Conservation (phyloP, 2,888 invertebrate genomes). For the Acanthopleura granulata region DNA sequence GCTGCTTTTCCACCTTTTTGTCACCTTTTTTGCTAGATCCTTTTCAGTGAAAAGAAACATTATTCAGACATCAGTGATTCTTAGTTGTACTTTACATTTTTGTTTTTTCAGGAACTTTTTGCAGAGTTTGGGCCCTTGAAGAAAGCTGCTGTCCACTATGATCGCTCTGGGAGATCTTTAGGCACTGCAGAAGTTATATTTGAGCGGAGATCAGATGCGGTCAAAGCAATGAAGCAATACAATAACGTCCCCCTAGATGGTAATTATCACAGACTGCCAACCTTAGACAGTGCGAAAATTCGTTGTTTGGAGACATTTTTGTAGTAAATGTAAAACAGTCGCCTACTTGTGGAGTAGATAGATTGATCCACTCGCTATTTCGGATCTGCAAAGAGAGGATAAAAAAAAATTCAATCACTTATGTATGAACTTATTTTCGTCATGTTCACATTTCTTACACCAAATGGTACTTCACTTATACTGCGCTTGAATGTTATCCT, state of each 20-base stretch:
- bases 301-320: no score
- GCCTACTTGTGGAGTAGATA: no score
- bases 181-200: conserved; percentile 98
- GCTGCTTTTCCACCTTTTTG: no score
- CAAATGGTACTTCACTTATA: no score
- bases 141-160: conserved; percentile 96
- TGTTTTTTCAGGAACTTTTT: conserved; percentile 82
- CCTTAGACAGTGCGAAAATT: no score
- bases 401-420: no score
- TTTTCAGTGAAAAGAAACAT: background rate
- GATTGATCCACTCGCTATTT: no score
- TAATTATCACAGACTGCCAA: conserved; percentile 41
- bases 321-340: no score
- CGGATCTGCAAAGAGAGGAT: no score
- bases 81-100: background rate
- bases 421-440: no score
- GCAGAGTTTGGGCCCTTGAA: conserved; percentile 96
- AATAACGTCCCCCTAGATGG: conserved; percentile 98
- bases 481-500: no score
- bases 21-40: background rate
- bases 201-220: conserved; percentile 91
- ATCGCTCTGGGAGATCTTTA: conserved; percentile 94
- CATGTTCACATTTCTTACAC: no score
- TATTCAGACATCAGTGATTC: background rate
- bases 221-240: conserved; percentile 92